Base-by-base conservation (phyloP, 2,888 invertebrate genomes). In the Rotaria socialis region DNA sequence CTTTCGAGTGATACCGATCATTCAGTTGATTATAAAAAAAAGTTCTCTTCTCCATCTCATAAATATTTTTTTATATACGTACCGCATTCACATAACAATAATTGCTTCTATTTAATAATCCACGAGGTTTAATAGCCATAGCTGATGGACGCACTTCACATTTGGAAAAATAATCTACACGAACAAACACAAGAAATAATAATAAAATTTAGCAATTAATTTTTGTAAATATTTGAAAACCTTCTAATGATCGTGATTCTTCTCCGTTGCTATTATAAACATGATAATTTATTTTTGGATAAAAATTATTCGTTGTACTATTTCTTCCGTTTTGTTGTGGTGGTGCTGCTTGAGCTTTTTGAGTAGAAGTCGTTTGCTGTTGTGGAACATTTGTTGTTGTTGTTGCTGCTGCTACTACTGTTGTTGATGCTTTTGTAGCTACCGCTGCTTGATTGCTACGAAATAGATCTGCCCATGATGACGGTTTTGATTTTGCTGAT, bases 51-150 rank as follows among this genome's bases (percentile, higher is more conserved):
- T 50, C 4, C 50, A 50, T 50, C 16, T 52, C 3, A 52, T 10
- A 16, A 52, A 52, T 14, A 52, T 52, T 52, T 16, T 52, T 16
- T 8, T 14, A 52, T 52, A 89, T 89, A 89, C 89, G 89, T 90
- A 91, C 91, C 41, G 97, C 95, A 92, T 97, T 97, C 88, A 97
- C 95, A 90, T 97, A 97, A 92, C 97, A 97, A 92, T 96, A 97
- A 92, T 97, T 97, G 88, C 95, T 95, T 88, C 95, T 94, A 91
- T 97, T 97, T 86, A 95, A 95, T 85, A 97, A 93, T 0, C 97
- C 97, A 85, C 97, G 94, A 0, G 97, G 96, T 89, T 95, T 93
- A 80, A 97, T 92, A 87, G 95, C 94, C 50, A 95, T 94, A 0
- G 94, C 93, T 87, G 94, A 93, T 90, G 95, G 94, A 90, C 95